Evolutionary conservation across 1,140 invertebrate species (phyloP), one percentile per base, ranked within the genome.

Genomic region (Aphelinus atriplicis): DNA sequence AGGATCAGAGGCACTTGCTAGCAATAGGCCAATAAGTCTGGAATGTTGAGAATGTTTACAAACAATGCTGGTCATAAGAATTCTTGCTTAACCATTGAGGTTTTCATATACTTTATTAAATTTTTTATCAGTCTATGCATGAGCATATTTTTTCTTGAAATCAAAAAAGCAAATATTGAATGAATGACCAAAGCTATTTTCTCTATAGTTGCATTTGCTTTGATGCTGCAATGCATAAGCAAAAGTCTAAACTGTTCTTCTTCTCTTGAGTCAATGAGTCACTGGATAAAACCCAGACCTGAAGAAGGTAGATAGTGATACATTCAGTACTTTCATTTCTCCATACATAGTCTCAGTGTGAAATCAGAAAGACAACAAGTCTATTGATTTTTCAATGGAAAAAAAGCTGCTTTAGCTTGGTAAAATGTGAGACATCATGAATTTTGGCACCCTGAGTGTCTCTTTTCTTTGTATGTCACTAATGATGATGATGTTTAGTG

Each of bases 401-500:
- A 66, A 63, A 45, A 69, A 71, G 69, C 69, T 63, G 69, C 69
- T 71, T 71, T 58, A 61, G 61, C 50, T 55, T 63, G 51, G 2
- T 48, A 71, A 63, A 71, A 43, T 10, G 60, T 66, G 53, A 61
- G 6, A 73, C 26, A 26, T 62, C 53, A 57, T 43, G 10, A 53
- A 45, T 58, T 42, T 51, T 69, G 9, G 67, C 67, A 70, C 61
- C 60, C 5, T 66, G 62, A 60, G 73, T 75, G 70, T 75, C 64
- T 45, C 71, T 75, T 76, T 76, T 82, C 73, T 80, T 81, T 76
- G 78, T 86, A 79, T 87, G 83, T 85, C 83, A 86, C 85, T 86
- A 86, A 86, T 86, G 76, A 84, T 82, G 83, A 74, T 82, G 83
- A 74, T 84, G 79, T 87, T 86, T 74, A 86, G 85, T 88, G 85